Conservation (phyloP, 2,113 vertebrate genomes). For the Phrynosoma platyrhinos region DNA sequence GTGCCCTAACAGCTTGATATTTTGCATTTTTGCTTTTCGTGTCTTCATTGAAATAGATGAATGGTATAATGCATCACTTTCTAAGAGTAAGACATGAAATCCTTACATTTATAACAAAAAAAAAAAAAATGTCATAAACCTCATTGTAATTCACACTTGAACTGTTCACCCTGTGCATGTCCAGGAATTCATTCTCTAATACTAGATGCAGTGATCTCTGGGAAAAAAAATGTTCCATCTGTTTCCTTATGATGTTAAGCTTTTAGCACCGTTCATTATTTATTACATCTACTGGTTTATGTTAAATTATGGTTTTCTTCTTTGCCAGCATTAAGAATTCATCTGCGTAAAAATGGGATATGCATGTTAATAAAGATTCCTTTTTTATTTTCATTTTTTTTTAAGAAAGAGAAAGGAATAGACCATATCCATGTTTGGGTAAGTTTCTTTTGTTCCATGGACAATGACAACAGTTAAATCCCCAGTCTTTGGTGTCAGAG, state of each 20-base stretch:
- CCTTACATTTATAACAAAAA: slow-evolving; percentile 72
- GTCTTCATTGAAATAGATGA: slow-evolving; percentile 70
- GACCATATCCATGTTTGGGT: slow-evolving; percentile 28
- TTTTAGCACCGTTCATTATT: slow-evolving; percentile 78
- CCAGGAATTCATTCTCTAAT: slow-evolving; percentile 79
- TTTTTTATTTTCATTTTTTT: slow-evolving; percentile 24
- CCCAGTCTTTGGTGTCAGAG: background rate
- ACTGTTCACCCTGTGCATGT: slow-evolving; percentile 75
- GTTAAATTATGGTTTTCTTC: slow-evolving; percentile 73
- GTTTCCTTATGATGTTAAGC: slow-evolving; percentile 76
- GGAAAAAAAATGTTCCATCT: slow-evolving; percentile 81
- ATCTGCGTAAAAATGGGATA: slow-evolving; percentile 67
- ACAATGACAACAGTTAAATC: background rate
- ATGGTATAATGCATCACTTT: slow-evolving; percentile 68
- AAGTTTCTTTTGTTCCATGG: background rate
- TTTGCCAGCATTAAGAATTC: slow-evolving; percentile 71
- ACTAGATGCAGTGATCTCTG: slow-evolving; percentile 76
- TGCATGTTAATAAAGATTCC: slow-evolving; percentile 67
- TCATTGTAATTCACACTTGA: slow-evolving; percentile 81
- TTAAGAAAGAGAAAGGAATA: slow-evolving; percentile 35
- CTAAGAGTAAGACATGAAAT: slow-evolving; percentile 75
- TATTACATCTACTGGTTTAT: slow-evolving; percentile 73
- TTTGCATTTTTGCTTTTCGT: slow-evolving; percentile 68
- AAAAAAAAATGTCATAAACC: slow-evolving; percentile 64
- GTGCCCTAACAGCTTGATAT: slow-evolving; percentile 57